These are phyloP conservation scores for Sciurus carolinensis DNA, from an alignment of 2,797 vertebrate genomes.

Conservation along the genomic window DNA sequence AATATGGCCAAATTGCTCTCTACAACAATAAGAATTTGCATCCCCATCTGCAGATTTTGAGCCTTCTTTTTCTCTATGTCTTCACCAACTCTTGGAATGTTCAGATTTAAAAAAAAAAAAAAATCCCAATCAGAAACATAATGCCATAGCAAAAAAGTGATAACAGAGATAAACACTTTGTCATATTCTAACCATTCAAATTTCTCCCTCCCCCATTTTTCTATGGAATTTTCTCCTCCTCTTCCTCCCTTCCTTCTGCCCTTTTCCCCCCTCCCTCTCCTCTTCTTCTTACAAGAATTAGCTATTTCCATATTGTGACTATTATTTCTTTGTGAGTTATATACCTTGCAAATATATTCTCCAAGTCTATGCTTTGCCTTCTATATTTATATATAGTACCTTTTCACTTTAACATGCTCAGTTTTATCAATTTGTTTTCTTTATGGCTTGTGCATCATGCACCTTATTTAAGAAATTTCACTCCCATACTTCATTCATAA, in stretches of 20 bases:
- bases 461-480: conserved; percentile 12
- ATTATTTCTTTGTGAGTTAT: background rate
- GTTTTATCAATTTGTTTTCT: background rate
- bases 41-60: no score
- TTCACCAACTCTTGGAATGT: no score
- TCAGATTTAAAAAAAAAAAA: no score
- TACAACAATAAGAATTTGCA: background rate
- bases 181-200: background rate
- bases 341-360: background rate
- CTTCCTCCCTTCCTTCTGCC: no score
- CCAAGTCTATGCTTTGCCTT: background rate
- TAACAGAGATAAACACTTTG: background rate
- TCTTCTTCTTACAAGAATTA: background rate
- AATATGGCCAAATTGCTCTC: conserved; percentile 4
- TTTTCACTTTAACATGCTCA: background rate
- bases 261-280: no score
- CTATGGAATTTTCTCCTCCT: background rate
- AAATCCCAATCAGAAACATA: no score
- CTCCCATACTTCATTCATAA: background rate
- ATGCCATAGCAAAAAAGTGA: no score
- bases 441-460: background rate
- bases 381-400: background rate
- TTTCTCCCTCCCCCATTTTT: conserved; percentile 11
- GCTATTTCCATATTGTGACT: background rate
- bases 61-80: no score